phyloP scores from a whole-genome alignment of 2,113 vertebrate genomes.

The Myrmecophaga tridactyla region DNA sequence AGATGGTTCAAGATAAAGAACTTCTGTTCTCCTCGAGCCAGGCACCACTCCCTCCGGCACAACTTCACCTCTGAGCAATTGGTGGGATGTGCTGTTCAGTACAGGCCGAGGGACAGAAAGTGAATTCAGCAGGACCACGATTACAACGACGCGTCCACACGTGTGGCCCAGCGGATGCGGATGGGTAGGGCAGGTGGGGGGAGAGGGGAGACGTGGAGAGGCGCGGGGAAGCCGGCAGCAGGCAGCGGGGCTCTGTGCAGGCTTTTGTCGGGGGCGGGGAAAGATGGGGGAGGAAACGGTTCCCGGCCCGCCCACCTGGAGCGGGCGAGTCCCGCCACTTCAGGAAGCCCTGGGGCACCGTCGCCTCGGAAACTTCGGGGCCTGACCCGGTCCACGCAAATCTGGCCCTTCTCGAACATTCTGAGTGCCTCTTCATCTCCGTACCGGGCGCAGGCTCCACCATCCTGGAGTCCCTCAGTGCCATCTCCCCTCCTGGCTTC shows the following conservation, averaged over 20 bases:
- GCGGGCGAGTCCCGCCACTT: fast-evolving
- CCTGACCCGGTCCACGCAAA: fast-evolving
- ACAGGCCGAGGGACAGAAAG: neutral
- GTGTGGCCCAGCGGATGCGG: neutral
- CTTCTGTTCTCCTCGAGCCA: neutral
- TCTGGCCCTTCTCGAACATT: neutral
- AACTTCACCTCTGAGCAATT: neutral
- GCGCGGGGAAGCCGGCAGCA: no score
- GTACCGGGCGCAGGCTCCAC: neutral
- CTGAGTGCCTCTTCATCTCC: neutral
- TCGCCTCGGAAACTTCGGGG: neutral
- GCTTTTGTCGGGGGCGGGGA: neutral
- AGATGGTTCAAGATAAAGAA: neutral
- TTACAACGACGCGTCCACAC: neutral
- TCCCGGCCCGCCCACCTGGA: neutral
- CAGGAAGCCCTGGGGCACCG: fast-evolving
- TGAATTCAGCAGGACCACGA: neutral
- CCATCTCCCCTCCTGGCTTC: neutral
- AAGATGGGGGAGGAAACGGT: fast-evolving
- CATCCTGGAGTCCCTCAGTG: neutral
- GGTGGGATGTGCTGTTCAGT: neutral
- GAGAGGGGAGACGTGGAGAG: neutral
- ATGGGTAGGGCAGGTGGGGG: neutral
- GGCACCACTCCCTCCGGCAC: fast-evolving
- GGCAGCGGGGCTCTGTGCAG: no score